Evolutionary conservation across 2,113 vertebrate genomes (phyloP).

Genomic region (Python bivittatus): DNA sequence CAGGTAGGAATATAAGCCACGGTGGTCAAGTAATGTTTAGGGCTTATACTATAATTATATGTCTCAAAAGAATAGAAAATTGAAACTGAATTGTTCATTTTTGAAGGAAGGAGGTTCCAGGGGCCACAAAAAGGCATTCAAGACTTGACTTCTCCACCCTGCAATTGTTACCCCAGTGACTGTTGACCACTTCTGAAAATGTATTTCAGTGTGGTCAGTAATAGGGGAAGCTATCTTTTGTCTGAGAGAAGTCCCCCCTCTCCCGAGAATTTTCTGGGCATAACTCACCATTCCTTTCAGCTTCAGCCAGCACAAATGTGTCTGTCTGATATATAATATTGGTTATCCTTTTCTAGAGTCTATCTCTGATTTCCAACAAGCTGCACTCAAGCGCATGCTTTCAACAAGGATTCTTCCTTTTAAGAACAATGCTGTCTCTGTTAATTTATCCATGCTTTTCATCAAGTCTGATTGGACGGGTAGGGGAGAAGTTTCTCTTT

Average conservation of each 20-base stretch:
- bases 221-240: too few species aligned
- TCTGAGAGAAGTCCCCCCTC: too few species aligned
- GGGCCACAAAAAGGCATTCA: too few species aligned
- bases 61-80: too few species aligned
- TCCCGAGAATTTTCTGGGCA: too few species aligned
- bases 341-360: background rate
- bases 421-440: too few species aligned
- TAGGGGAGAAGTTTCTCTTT: background rate
- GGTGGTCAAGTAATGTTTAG: too few species aligned
- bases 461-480: background rate
- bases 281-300: background rate
- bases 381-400: background rate
- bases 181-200: background rate
- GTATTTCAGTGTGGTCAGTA: background rate
- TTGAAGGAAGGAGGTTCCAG: too few species aligned
- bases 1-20: too few species aligned
- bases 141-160: too few species aligned
- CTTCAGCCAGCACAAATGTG: background rate
- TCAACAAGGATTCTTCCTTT: background rate
- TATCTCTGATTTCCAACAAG: background rate
- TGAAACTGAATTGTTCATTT: too few species aligned
- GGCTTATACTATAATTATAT: too few species aligned
- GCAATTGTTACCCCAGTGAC: background rate
- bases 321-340: background rate
- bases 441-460: background rate